Evolutionary conservation across 1,140 invertebrate species (phyloP), one percentile per base, ranked within the genome.

Genomic region (Plutomurus gul): DNA sequence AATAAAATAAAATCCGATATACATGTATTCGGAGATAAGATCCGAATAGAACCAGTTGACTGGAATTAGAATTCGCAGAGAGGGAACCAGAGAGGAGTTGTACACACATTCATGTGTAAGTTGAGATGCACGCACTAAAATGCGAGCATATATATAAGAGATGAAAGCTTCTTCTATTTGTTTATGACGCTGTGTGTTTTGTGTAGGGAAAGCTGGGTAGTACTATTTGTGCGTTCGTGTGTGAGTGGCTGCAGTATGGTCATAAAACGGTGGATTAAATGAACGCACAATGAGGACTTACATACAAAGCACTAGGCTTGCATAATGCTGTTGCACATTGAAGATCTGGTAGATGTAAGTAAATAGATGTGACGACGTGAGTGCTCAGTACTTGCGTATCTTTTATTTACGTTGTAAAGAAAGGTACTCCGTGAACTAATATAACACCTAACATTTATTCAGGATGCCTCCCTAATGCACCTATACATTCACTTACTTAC

Each of bases 11-110:
- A 65, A 25, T 33, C 51, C 56, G 25, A 65, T 30, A 27, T 25
- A 33, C 27, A n/a, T n/a, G n/a, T n/a, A n/a, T n/a, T n/a, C n/a
- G n/a, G 56, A 33, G 56, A 65, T 65, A 65, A 65, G 56, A 65
- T 65, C 56, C 56, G 27, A 27, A 65, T 27, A 30, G 56, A 65
- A 65, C 27, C 56, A 65, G 25, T 65, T 65, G 56, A 65, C 56
- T 65, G 30, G 56, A 27, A 65, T 65, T 65, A 33, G 56, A 65
- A 65, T 33, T 65, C 36, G 56, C 56, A 65, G 56, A 33, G 22
- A 65, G 56, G 11, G n/a, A n/a, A n/a, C n/a, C n/a, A n/a, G n/a
- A n/a, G n/a, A 65, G 56, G 16, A 6, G 56, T 65, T 65, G 4
- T 60, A 13, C 11, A 60, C 22, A n/a, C n/a, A n/a, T n/a, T n/a